Evolutionary conservation across 2,113 vertebrate genomes (phyloP), one percentile per base, ranked within the genome.

Genomic region (Gorsachius goisagi): DNA sequence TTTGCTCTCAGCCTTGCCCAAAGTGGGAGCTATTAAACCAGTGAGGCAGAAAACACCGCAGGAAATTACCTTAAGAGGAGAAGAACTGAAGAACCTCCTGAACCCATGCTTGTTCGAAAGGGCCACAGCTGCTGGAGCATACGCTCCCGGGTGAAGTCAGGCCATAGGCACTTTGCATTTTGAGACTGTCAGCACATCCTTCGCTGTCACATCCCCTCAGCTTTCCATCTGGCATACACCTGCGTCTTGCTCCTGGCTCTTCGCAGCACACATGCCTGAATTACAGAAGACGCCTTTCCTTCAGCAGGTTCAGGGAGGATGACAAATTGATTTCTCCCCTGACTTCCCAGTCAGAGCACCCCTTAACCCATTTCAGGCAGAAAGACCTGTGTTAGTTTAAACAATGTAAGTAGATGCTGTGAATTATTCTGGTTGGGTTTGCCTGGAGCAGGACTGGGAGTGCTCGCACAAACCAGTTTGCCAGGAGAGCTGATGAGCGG

Each of bases 211-310:
- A 88, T 86, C 71, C 52, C 56, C 75, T 64, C 15, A 1, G 82
- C 58, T 79, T n/a, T 84, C 91, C 95, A 94, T 92, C 92, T 97
- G 94, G 86, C 63, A 74, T 23, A 85, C 85, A 87, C 86, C 96
- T 91, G 90, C 45, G 50, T 44, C 82, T 87, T 16, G 20, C 66
- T 84, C 22, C 80, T 50, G 68, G 72, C n/a, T n/a, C n/a, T n/a
- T n/a, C n/a, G n/a, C 69, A 41, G 52, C 26, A 4, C 64, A 89
- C 90, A 93, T 89, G 64, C 47, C 59, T 76, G 33, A 63, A 50
- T 30, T 32, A 68, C 49, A 90, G 80, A 74, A 83, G 88, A 55
- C 45, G 39, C 21, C 23, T 91, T 96, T 89, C 55, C 60, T 89
- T 94, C 64, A 84, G 55, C 3, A 2, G 39, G 28, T 77, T 94